Evolutionary conservation across 2,888 invertebrate genomes (phyloP).

Genomic region (Mallateleia sp.): DNA sequence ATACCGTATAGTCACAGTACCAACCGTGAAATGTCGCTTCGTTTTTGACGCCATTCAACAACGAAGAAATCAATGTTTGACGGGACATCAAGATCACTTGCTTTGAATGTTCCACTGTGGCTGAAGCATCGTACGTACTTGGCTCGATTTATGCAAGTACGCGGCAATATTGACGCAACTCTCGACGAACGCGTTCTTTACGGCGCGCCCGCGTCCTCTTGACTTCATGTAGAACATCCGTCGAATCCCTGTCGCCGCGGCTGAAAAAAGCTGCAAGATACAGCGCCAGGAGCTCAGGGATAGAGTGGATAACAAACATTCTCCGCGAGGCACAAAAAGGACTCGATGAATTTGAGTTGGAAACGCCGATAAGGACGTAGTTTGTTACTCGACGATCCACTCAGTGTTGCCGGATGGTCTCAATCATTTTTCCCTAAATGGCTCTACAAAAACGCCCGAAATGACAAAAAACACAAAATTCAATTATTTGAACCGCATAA

Average conservation of each 20-base stretch:
- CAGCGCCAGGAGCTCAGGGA: conserved; percentile 58
- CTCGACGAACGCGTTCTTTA: conserved; percentile 81
- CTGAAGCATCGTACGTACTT: conserved; percentile 72
- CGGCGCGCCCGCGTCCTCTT: conserved; percentile 79
- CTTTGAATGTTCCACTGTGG: conserved; percentile 50
- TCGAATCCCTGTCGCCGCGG: conserved; percentile 50
- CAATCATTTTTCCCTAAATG: no score
- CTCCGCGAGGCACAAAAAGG: conserved; percentile 53
- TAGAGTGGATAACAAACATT: conserved; percentile 84
- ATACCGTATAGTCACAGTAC: no score
- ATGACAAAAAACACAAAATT: no score
- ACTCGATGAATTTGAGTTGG: conserved; percentile 52
- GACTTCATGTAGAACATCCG: conserved; percentile 76
- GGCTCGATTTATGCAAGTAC: conserved; percentile 81
- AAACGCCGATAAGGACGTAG: conserved; percentile 52
- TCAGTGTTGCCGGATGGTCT: no score
- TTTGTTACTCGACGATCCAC: conserved; percentile 57
- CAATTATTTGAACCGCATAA: no score
- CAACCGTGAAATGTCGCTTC: conserved; percentile 12
- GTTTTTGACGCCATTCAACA: conserved; percentile 48
- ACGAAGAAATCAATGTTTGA: conserved; percentile 61
- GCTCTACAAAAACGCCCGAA: no score
- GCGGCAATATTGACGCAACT: conserved; percentile 84
- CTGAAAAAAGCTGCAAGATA: conserved; percentile 63
- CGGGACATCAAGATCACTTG: conserved; percentile 74